These are phyloP conservation scores for Idaea aversata DNA, from an alignment of 2,888 invertebrate genomes.

Conservation along the genomic window DNA sequence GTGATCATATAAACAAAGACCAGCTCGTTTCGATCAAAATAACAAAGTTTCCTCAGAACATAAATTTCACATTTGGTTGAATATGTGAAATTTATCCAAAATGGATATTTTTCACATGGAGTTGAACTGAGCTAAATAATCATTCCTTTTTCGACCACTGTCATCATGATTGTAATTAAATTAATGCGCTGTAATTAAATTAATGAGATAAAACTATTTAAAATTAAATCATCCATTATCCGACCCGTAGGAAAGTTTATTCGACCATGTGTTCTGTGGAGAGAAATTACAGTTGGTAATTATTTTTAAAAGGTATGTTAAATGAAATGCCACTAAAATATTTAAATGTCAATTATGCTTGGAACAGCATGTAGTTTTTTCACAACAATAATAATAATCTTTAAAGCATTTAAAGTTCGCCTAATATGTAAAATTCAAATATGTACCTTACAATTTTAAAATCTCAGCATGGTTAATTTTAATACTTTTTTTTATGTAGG, in stretches of 20 bases:
- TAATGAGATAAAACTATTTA: conserved; percentile 11
- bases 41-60: conserved; percentile 6
- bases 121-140: conserved; percentile 3
- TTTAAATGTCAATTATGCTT: neutral
- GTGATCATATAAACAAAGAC: conserved; percentile 5
- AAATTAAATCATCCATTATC: conserved; percentile 19
- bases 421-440: no score
- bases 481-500: no score
- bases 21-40: neutral
- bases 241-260: conserved; percentile 36
- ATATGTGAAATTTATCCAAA: conserved; percentile 4
- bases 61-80: conserved; percentile 6
- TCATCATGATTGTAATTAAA: conserved; percentile 11
- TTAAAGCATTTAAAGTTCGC: no score
- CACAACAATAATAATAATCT: neutral
- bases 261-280: conserved; percentile 74
- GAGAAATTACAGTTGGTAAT: conserved; percentile 14
- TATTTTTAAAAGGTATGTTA: neutral
- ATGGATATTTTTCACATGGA: no score
- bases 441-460: no score
- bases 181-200: conserved; percentile 19
- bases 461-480: no score
- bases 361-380: neutral
- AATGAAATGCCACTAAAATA: neutral
- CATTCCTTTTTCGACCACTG: conserved; percentile 13